Conservation (phyloP, 2,113 vertebrate species). For the Mustela nigripes region DNA sequence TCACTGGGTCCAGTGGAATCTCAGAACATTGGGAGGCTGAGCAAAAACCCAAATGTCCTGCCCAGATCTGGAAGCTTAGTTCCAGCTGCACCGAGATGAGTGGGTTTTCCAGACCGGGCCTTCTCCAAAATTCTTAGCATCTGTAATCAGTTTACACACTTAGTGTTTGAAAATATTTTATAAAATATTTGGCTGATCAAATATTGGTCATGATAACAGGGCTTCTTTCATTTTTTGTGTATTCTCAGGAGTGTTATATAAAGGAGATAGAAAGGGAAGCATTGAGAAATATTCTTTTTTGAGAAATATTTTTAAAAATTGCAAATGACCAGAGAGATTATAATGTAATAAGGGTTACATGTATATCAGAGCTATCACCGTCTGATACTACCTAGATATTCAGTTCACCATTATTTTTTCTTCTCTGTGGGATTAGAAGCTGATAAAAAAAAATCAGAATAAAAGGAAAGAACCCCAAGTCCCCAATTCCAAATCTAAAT, state of each 20-base stretch:
- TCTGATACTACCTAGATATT: not conserved
- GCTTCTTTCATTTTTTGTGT: not conserved
- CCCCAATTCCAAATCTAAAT: not conserved
- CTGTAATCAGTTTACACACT: not conserved
- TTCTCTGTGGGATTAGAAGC: not conserved
- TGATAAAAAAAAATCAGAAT: not conserved
- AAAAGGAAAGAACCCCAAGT: not conserved
- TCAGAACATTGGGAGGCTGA: not conserved
- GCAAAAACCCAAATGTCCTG: not conserved
- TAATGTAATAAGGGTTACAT: not conserved
- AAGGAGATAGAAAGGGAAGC: not conserved
- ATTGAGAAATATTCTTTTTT: not conserved
- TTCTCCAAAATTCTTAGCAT: not conserved
- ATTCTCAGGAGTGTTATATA: not conserved
- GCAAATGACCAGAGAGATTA: conserved; percentile 1
- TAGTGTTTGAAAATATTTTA: not conserved
- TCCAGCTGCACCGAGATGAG: not conserved
- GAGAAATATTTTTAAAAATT: not conserved
- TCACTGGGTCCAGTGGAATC: not conserved
- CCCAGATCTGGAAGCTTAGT: not conserved
- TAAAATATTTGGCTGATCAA: not conserved
- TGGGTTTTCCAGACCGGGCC: not conserved
- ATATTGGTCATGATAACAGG: not conserved
- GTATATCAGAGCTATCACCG: not conserved
- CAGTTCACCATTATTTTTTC: not conserved